Evolutionary conservation across 2,797 vertebrate genomes (phyloP).

Genomic region (Moxostoma hubbsi): DNA sequence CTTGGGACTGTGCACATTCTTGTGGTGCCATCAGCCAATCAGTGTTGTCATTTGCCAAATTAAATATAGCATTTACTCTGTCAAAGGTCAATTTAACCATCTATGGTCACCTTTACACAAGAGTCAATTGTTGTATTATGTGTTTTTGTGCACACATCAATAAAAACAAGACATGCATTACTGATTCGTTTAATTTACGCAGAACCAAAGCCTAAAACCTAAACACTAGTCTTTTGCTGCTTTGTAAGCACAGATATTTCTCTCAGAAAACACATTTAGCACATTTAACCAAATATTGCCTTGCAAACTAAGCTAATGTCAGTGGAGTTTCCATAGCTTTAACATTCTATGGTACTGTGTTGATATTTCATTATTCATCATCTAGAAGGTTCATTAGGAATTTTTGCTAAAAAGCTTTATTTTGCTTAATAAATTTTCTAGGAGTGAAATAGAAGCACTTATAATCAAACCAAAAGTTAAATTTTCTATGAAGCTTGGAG

Average conservation of each 20-base stretch:
- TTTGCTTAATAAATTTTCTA: not conserved
- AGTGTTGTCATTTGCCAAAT: no score
- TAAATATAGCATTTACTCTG: no score
- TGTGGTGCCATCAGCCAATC: no score
- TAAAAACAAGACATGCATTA: not conserved
- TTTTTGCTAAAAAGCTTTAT: slow-evolving; percentile 4
- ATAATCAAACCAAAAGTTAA: not conserved
- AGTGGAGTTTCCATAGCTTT: slow-evolving; percentile 6
- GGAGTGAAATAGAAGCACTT: slow-evolving; percentile 9
- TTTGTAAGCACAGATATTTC: slow-evolving; percentile 18
- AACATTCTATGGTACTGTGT: not conserved
- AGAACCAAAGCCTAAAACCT: not conserved
- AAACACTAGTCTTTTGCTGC: not conserved
- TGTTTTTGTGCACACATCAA: not conserved
- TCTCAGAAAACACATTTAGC: not conserved
- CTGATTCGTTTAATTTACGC: not conserved
- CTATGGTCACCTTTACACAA: not conserved
- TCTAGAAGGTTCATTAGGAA: slow-evolving; percentile 4
- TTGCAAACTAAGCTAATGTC: slow-evolving; percentile 22
- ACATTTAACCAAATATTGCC: not conserved
- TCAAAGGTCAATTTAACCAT: not conserved
- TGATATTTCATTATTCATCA: not conserved
- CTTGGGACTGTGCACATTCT: no score
- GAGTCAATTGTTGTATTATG: not conserved
- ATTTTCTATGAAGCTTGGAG: not conserved